Evolutionary conservation across 2,113 vertebrate genomes (phyloP), one percentile per base, ranked within the genome.

Genomic region (Oophaga pumilio): DNA sequence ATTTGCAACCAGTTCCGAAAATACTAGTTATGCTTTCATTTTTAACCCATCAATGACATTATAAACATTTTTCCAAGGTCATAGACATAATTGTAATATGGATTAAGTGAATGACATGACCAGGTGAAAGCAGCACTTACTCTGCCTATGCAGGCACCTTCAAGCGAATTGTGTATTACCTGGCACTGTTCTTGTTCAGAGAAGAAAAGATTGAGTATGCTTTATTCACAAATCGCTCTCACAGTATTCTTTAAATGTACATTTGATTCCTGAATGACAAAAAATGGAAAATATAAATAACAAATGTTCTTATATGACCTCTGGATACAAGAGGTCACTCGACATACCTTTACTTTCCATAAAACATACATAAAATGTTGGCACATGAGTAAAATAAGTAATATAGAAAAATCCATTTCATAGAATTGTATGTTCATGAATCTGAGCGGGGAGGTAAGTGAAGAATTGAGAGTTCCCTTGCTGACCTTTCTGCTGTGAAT

Each of bases 231-330:
- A 69, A 69, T 26, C 24, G 14, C 17, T 69, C 66, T 69, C 24
- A 69, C 66, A 69, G 28, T 69, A 20, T 69, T 28, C 66, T 69
- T 28, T 14, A 69, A 26, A 26, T 7, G 18, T 26, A 69, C 66
- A 28, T 71, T 71, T 71, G 17, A 71, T 15, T 33, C 68, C 13
- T 71, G 26, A 71, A 33, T 26, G 33, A 28, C 68, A 71, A 2
- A 71, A 69, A 28, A 71, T 4, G 14, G 4, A 33, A 71, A 71
- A 2, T 71, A 7, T 26, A 68, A 26, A 68, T 26, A 68, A 26
- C n/a, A 26, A 68, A 68, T 68, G 64, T 68, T 68, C 64, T 68
- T 68, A 68, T 68, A 13, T 68, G 64, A 68, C 64, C 64, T 26
- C 26, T 8, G 6, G 26, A 28, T 13, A 17, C 14, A 71, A 8